Conservation (phyloP, 2,888 invertebrate genomes). For the Elegia similella region DNA sequence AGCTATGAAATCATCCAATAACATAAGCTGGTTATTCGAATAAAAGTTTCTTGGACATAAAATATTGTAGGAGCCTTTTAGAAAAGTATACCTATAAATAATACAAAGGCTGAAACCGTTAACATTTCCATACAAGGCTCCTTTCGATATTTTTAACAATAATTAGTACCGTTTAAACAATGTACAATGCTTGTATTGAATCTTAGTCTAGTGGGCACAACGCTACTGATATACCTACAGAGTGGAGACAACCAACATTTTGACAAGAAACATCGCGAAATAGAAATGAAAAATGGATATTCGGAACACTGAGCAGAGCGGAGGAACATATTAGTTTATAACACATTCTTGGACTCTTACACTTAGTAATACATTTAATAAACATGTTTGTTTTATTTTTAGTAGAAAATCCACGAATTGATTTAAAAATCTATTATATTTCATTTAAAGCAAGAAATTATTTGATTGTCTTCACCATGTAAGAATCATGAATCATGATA, state of each 20-base stretch:
- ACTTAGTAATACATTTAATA: too few relatives aligned
- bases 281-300: too few relatives aligned
- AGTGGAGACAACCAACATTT: constrained; percentile 9
- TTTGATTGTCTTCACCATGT: neutral
- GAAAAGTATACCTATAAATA: neutral
- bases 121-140: neutral
- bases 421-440: too few relatives aligned
- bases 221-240: constrained; percentile 28
- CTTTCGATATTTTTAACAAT: neutral
- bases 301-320: too few relatives aligned
- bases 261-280: neutral
- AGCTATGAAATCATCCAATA: too few relatives aligned
- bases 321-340: too few relatives aligned
- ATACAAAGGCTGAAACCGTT: too few relatives aligned
- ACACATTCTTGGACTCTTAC: too few relatives aligned
- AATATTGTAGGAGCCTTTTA: neutral
- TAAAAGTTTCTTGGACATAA: neutral
- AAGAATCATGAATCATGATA: neutral
- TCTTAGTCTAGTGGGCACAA: constrained; percentile 8
- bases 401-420: too few relatives aligned
- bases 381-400: too few relatives aligned
- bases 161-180: constrained; percentile 14
- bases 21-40: too few relatives aligned
- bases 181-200: constrained; percentile 12
- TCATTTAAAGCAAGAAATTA: neutral